These are phyloP conservation scores for Theristicus caerulescens DNA, from an alignment of 2,113 vertebrate genomes.

Conservation along the genomic window DNA sequence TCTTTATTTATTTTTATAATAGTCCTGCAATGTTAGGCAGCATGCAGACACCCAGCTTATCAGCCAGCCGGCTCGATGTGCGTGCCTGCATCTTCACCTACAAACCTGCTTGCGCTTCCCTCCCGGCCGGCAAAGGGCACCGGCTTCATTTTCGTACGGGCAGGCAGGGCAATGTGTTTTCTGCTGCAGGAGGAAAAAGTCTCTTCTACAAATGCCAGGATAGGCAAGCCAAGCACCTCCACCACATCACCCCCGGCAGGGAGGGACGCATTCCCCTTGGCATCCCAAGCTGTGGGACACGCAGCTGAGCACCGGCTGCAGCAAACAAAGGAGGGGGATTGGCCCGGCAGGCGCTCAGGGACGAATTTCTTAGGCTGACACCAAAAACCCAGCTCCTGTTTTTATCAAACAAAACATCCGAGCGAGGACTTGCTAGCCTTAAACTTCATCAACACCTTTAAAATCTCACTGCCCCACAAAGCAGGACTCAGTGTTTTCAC, in stretches of 20 bases:
- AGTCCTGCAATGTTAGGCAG: not conserved
- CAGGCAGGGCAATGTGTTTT: not conserved
- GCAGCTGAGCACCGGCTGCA: not conserved
- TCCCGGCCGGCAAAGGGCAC: not conserved
- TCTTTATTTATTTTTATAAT: not conserved
- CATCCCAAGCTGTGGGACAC: constrained; percentile 58
- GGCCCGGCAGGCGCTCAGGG: not conserved
- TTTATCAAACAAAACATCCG: not conserved
- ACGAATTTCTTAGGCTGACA: not conserved
- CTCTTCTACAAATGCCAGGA: not conserved
- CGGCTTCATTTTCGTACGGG: not conserved
- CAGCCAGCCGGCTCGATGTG: not conserved
- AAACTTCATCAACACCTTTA: not conserved
- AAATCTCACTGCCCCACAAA: not conserved
- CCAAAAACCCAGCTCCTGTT: not conserved
- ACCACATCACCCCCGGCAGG: not conserved
- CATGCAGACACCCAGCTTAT: not conserved
- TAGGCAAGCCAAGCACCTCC: not conserved
- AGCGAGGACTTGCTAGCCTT: not conserved
- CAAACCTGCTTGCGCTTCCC: not conserved
- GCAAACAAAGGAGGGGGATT: constrained; percentile 48
- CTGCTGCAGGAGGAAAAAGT: not conserved
- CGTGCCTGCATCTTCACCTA: not conserved
- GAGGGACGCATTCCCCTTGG: not conserved
- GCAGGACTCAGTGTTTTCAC: not conserved